phyloP scores from a whole-genome alignment of 2,888 invertebrate genomes.

The Aelia acuminata region DNA sequence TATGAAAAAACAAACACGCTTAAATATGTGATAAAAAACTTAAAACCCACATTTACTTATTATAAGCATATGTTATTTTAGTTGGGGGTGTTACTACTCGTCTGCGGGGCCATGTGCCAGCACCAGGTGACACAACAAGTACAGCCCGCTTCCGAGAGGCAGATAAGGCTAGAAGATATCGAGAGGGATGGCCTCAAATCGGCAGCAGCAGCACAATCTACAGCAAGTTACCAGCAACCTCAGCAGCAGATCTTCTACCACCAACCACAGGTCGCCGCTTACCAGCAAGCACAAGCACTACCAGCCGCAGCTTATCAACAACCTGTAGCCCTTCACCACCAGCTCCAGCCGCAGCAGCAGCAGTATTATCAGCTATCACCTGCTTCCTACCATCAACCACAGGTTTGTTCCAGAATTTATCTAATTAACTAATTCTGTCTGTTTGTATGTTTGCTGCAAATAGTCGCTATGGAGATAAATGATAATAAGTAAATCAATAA shows the following conservation, averaged over 20 bases:
- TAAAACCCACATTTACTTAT: too few relatives aligned
- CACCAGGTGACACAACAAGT: conserved; percentile 56
- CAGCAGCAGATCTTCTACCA: conserved; percentile 59
- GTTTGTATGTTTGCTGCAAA: too few relatives aligned
- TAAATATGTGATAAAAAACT: too few relatives aligned
- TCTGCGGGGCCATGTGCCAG: conserved; percentile 52
- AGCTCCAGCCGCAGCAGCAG: conserved; percentile 50
- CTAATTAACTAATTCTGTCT: too few relatives aligned
- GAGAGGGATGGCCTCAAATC: conserved; percentile 78
- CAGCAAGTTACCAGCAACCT: conserved; percentile 59
- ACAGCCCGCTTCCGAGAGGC: conserved; percentile 72
- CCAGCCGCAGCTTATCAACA: conserved; percentile 61
- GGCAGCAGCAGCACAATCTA: conserved; percentile 53
- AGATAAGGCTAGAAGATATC: conserved; percentile 81
- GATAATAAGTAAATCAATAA: too few relatives aligned
- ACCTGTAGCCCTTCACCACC: conserved; percentile 52
- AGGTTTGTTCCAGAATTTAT: neutral
- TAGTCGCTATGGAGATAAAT: too few relatives aligned
- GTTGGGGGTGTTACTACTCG: conserved; percentile 49
- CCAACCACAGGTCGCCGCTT: conserved; percentile 56
- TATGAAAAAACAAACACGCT: neutral
- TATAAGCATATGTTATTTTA: too few relatives aligned
- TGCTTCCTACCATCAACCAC: conserved; percentile 47
- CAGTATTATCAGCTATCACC: conserved; percentile 32
- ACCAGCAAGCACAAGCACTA: conserved; percentile 49